Evolutionary conservation across 2,113 vertebrate genomes (phyloP).

Genomic region (Nematolebias whitei): DNA sequence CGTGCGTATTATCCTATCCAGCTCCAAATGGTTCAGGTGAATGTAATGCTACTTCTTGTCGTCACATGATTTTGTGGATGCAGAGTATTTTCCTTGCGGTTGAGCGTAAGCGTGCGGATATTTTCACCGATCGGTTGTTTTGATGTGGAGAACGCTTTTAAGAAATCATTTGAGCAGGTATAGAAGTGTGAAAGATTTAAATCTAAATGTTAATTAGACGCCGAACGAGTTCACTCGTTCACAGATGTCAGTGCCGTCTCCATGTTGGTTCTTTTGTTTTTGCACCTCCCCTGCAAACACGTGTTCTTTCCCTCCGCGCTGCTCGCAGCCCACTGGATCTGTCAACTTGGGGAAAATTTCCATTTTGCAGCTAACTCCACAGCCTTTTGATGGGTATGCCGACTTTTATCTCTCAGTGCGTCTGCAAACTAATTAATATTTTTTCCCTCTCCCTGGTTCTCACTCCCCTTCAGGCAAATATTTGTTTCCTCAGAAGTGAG

Average conservation of each 20-base stretch:
- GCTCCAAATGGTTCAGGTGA: not conserved
- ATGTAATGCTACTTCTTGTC: not conserved
- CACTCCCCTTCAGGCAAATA: constrained; percentile 90
- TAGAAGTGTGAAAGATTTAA: constrained; percentile 87
- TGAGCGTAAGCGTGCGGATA: constrained; percentile 15
- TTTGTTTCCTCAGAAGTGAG: constrained; percentile 97
- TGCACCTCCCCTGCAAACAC: constrained; percentile 57
- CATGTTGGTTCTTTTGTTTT: constrained; percentile 52
- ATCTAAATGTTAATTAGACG: constrained; percentile 90
- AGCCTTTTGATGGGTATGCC: constrained; percentile 92
- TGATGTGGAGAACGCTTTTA: constrained; percentile 84
- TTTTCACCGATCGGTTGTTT: constrained; percentile 36
- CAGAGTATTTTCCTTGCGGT: constrained; percentile 29
- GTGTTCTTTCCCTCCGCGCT: constrained; percentile 84
- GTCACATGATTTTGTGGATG: not conserved
- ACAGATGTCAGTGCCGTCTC: constrained; percentile 89
- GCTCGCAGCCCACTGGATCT: constrained; percentile 85
- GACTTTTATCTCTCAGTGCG: constrained; percentile 91
- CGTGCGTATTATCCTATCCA: not conserved
- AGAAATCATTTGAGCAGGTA: constrained; percentile 88
- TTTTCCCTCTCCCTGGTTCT: constrained; percentile 75
- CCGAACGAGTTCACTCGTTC: constrained; percentile 87
- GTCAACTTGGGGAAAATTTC: constrained; percentile 96
- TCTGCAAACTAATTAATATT: constrained; percentile 98
- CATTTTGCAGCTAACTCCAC: constrained; percentile 90